Evolutionary conservation across 2,113 vertebrate genomes (phyloP).

Genomic region (Pipra filicauda): DNA sequence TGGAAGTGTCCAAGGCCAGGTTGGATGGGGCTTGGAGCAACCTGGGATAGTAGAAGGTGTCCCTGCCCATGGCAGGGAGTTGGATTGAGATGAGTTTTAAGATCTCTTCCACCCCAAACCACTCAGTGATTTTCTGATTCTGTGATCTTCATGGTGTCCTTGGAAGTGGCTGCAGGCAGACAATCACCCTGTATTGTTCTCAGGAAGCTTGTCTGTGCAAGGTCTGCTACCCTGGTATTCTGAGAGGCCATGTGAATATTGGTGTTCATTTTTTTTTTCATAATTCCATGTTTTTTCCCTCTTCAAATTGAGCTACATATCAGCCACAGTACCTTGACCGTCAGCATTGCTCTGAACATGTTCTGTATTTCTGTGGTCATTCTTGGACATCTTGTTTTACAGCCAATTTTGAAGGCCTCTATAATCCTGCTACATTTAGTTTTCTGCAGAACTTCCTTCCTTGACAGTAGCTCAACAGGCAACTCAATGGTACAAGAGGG

Average conservation of each 20-base stretch:
- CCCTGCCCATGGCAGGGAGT: background rate
- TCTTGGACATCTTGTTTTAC: slow-evolving; percentile 3
- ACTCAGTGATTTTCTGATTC: background rate
- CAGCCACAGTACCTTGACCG: background rate
- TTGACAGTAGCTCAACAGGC: background rate
- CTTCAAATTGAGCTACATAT: background rate
- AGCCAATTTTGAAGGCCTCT: background rate
- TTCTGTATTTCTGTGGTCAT: background rate
- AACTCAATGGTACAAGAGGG: background rate
- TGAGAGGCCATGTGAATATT: background rate
- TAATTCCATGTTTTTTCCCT: background rate
- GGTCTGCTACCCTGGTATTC: background rate
- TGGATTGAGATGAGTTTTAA: background rate
- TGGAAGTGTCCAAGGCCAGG: background rate
- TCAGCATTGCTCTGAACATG: background rate
- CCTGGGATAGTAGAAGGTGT: background rate
- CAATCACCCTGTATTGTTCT: background rate
- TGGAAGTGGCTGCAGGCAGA: background rate
- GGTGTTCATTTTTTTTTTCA: background rate
- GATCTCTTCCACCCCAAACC: background rate
- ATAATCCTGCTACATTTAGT: background rate
- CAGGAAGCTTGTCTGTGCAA: background rate
- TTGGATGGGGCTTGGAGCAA: background rate
- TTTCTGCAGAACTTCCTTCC: background rate
- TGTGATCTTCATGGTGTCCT: background rate